Base-by-base conservation (phyloP, 2,888 invertebrate species). In the Coelinius sp. region DNA sequence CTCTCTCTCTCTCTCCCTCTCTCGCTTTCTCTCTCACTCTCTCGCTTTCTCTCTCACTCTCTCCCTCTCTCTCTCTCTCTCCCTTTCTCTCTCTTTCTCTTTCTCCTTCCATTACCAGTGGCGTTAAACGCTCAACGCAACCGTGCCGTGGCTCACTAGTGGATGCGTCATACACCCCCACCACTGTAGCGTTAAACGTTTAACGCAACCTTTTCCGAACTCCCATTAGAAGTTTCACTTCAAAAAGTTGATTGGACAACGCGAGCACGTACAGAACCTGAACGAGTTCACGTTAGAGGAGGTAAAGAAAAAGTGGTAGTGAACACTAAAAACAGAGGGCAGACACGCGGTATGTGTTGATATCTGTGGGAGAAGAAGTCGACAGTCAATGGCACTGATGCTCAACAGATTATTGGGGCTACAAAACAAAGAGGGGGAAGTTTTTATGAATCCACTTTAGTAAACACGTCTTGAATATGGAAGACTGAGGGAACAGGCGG, bases 251-350 rank as follows among this genome's bases (percentile, higher is more conserved):
- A 66, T 52, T 22, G 46, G 22, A 31, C 8, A 27, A 20, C 52
- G 35, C 35, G 35, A 52, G 27, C 52, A 52, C 38, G 66, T 67
- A 35, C n/a, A 8, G 25, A 24, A 14, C 4, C 31, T 20, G 17
- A 31, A 65, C 49, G 31, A 46, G 20, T 31, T 49, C 14, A n/a
- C 31, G 49, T 49, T 14, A n/a, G n/a, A 41, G 14, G n/a, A 46
- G 46, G 8, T n/a, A 2, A n/a, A 4, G 2, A 35, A 52, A 52
- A 66, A 52, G 31, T 35, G 20, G 25, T 46, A 52, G 66, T 53
- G 41, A n/a, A 67, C 24, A 24, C 14, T 20, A 38, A 53, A 67
- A 52, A 67, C n/a, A 52, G 17, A 12, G 31, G 65, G 49, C 49
- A 46, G 46, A 10, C 27, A 65, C 12, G 49, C 65, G 49, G 49